Evolutionary conservation across 2,888 invertebrate genomes (phyloP), one percentile per base, ranked within the genome.

Genomic region (Phyto melanocephala): DNA sequence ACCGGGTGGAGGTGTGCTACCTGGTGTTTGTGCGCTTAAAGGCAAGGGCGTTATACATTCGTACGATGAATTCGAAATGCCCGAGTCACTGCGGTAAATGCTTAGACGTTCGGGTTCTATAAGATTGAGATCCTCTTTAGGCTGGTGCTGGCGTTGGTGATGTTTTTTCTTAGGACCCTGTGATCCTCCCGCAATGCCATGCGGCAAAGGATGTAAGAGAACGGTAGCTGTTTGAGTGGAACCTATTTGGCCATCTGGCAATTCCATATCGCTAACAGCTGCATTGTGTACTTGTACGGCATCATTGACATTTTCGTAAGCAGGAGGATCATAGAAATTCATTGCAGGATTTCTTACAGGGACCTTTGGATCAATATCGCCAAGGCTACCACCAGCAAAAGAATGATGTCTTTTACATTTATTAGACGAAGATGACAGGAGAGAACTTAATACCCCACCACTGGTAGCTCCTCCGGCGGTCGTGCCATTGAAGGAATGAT

Each of bases 271-370:
- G 77, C 87, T 88, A 54, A 75, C 42, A 65, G 75, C 68, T 62
- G 74, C 40, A 89, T 94, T 94, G 81, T 93, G 93, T 33, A 94
- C 93, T 90, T 94, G 94, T 84, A 94, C 94, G 15, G 94, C 81
- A 88, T 94, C 94, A 52, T 93, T 94, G 72, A 94, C 90, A 87
- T 94, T 94, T 89, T 95, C 93, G 88, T 94, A 94, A 79, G 92
- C 88, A 75, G 91, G 91, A 81, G 90, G 90, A 86, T 91, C 91
- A 83, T 89, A 90, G 85, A 89, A 88, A 85, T 88, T 89, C 86
- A 90, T 85, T 80, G 42, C 72, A 17, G 52, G 62, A 62, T 85
- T 85, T 54, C 82, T 82, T 11, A 56, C 81, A 65, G 86, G 86
- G 84, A 86, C 87, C 68, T 83, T 84, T 81, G 87, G 86, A 85